Conservation (phyloP, 2,113 vertebrate species). For the Todiramphus chloris region DNA sequence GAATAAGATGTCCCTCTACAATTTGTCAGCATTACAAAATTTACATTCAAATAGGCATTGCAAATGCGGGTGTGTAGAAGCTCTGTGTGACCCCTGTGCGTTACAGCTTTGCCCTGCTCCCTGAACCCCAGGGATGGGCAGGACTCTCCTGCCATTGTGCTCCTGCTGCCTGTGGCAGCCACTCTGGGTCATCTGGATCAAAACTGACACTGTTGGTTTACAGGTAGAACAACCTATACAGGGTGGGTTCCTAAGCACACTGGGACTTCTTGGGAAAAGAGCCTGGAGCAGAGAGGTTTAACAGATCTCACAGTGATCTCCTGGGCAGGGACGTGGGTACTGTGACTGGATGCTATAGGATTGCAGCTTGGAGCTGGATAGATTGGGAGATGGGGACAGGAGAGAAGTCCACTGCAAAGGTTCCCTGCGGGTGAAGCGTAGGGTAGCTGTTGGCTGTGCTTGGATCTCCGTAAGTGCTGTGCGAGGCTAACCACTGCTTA, state of each 20-base stretch:
- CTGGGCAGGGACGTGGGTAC: neutral
- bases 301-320: neutral
- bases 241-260: neutral
- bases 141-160: neutral
- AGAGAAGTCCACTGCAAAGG: neutral
- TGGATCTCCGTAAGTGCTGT: neutral
- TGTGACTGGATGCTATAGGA: neutral
- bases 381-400: neutral
- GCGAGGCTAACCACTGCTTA: neutral
- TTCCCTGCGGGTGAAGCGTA: neutral
- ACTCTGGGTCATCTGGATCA: rapidly evolving
- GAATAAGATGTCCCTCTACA: neutral
- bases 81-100: neutral
- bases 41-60: neutral
- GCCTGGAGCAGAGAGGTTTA: neutral
- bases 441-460: neutral
- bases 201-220: neutral
- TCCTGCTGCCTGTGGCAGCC: neutral
- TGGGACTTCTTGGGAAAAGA: neutral
- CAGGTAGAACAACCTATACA: neutral
- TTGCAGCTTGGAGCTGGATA: neutral
- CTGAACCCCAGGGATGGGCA: rapidly evolving
- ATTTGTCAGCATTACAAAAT: neutral
- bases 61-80: neutral
- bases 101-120: neutral